Conservation (phyloP, 2,113 vertebrate genomes). For the Heloderma charlesbogerti region DNA sequence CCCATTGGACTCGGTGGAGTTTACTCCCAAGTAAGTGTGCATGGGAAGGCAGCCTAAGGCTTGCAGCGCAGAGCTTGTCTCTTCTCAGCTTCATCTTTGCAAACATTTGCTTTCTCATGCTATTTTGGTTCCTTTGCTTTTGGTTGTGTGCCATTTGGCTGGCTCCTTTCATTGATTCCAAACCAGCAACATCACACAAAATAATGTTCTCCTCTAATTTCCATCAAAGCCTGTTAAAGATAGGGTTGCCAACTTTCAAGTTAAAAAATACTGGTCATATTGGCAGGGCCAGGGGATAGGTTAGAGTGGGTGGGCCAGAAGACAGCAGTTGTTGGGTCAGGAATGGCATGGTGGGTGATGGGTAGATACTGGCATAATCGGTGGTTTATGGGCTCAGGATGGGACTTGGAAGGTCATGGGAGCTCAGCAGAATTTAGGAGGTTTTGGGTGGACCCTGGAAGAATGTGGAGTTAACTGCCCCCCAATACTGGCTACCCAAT, state of each 20-base stretch:
- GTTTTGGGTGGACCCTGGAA: too few relatives aligned
- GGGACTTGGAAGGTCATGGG: neutral
- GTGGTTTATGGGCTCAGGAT: neutral
- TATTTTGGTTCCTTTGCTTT: slow-evolving; percentile 52
- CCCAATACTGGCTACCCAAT: neutral
- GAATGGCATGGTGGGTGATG: neutral
- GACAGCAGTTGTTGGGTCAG: neutral
- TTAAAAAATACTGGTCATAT: neutral
- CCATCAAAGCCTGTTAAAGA: slow-evolving; percentile 23
- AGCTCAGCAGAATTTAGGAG: neutral
- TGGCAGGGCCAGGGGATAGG: neutral
- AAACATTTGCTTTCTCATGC: slow-evolving; percentile 11
- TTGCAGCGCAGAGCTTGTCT: slow-evolving; percentile 31
- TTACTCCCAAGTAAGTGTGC: too few relatives aligned
- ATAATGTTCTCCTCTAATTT: slow-evolving; percentile 45
- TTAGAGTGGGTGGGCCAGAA: neutral
- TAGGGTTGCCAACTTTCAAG: slow-evolving; percentile 27
- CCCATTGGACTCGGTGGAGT: too few relatives aligned
- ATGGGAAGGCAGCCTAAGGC: too few relatives aligned
- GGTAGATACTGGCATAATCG: neutral
- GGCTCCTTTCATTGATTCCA: slow-evolving; percentile 37
- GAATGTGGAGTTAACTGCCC: neutral
- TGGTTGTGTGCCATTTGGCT: slow-evolving; percentile 29
- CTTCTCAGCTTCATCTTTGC: slow-evolving; percentile 27
- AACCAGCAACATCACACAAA: slow-evolving; percentile 2